Evolutionary conservation across 1,140 invertebrate species (phyloP).

Genomic region (Charaxes varanes): DNA sequence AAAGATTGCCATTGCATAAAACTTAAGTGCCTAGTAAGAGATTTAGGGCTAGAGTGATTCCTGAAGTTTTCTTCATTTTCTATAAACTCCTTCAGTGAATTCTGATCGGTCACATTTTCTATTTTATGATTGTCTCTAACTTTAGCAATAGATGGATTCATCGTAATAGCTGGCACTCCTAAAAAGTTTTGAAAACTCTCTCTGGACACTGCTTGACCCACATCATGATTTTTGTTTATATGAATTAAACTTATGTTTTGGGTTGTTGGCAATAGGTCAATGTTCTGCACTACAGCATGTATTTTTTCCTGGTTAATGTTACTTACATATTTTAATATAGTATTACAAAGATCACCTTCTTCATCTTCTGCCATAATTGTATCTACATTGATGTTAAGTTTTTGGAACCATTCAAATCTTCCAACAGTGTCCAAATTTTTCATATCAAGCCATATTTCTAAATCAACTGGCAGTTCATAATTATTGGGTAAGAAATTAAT

Average conservation of each 20-base stretch:
- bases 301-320: conserved; percentile 34
- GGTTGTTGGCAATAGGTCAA: conserved; percentile 10
- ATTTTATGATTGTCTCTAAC: conserved; percentile 29
- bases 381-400: conserved; percentile 31
- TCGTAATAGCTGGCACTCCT: conserved; percentile 1
- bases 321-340: conserved; percentile 50
- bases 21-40: conserved; percentile 57
- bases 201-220: conserved; percentile 30
- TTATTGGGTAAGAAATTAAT: conserved; percentile 66
- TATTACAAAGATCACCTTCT: conserved; percentile 37
- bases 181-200: conserved; percentile 29
- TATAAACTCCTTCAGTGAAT: conserved; percentile 47
- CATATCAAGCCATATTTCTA: conserved; percentile 71
- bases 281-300: conserved; percentile 14
- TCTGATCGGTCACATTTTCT: conserved; percentile 35
- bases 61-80: conserved; percentile 52
- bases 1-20: conserved; percentile 68
- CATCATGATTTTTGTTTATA: conserved; percentile 17
- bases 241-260: conserved; percentile 4
- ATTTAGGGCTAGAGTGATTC: conserved; percentile 34
- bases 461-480: conserved; percentile 65
- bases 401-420: conserved; percentile 47
- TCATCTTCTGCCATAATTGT: conserved; percentile 33
- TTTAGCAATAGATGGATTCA: conserved; percentile 9
- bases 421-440: conserved; percentile 61